Evolutionary conservation across 1,140 invertebrate species (phyloP).

Genomic region (Patella vulgata): DNA sequence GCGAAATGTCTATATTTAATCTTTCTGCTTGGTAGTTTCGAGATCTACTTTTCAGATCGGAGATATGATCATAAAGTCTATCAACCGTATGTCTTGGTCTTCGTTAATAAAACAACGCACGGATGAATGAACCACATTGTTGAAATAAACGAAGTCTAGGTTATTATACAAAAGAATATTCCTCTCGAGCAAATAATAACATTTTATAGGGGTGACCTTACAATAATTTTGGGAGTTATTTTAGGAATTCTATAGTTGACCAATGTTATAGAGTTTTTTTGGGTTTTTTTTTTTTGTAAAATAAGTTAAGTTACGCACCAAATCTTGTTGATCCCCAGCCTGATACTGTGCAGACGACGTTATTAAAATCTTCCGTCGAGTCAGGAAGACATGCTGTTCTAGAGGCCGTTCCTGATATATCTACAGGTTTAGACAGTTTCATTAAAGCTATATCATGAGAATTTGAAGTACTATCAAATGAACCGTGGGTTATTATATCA

Average conservation of each 20-base stretch:
- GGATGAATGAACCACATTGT: too few species aligned
- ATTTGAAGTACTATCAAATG: conserved; percentile 30
- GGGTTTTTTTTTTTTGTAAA: too few species aligned
- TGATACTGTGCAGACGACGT: conserved; percentile 42
- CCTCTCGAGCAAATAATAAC: too few species aligned
- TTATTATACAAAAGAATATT: too few species aligned
- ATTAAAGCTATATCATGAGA: conserved; percentile 47
- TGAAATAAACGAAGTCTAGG: too few species aligned
- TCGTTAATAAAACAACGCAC: too few species aligned
- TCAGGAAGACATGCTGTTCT: conserved; percentile 42
- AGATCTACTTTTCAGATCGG: too few species aligned
- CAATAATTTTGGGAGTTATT: background rate
- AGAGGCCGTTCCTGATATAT: conserved; percentile 15
- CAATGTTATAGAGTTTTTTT: too few species aligned
- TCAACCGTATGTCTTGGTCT: too few species aligned
- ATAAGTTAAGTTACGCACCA: conserved; percentile 23
- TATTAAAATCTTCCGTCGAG: conserved; percentile 25
- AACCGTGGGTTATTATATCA: conserved; percentile 31
- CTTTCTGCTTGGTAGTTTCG: too few species aligned
- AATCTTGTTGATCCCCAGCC: conserved; percentile 44
- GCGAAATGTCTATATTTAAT: too few species aligned
- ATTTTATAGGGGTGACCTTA: background rate
- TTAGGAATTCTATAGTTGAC: background rate
- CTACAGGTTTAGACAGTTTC: conserved; percentile 39
- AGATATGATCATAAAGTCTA: too few species aligned